phyloP scores from a whole-genome alignment of 1,140 invertebrate species.

The Archivesica marissinica region DNA sequence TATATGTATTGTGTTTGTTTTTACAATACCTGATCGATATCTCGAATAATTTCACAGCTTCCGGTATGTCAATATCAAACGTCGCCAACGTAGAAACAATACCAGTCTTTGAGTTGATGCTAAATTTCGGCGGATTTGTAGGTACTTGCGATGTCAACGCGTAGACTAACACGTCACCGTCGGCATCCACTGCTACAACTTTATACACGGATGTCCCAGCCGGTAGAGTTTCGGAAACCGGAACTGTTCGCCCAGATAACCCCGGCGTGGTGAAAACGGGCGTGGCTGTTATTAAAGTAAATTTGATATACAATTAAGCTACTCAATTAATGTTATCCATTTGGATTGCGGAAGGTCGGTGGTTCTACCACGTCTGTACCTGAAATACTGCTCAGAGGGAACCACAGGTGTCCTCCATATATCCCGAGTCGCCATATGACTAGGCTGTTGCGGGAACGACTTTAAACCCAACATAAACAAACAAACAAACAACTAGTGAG shows the following conservation, averaged over 20 bases:
- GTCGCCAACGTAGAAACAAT: neutral
- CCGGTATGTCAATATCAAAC: slow-evolving; percentile 9
- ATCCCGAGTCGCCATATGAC: too few species aligned
- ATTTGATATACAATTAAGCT: too few species aligned
- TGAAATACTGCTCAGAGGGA: too few species aligned
- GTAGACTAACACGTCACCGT: slow-evolving; percentile 13
- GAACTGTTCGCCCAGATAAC: neutral
- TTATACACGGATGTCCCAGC: slow-evolving; percentile 20
- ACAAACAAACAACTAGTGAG: too few species aligned
- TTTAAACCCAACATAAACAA: too few species aligned
- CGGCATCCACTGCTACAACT: slow-evolving; percentile 16
- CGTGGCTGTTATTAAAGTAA: neutral
- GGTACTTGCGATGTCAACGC: slow-evolving; percentile 34
- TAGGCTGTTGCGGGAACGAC: too few species aligned
- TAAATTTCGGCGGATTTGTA: slow-evolving; percentile 5
- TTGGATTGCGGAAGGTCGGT: too few species aligned
- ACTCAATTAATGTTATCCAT: too few species aligned
- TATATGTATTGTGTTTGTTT: too few species aligned
- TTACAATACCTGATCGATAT: slow-evolving; percentile 15
- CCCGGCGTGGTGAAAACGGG: slow-evolving; percentile 24
- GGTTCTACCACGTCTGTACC: too few species aligned
- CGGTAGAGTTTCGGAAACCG: slow-evolving; percentile 1
- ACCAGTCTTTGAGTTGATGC: slow-evolving; percentile 7
- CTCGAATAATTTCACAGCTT: neutral
- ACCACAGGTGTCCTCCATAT: too few species aligned